These are phyloP conservation scores for Pseudochaenichthys georgianus DNA, from an alignment of 2,797 vertebrate genomes.

Conservation along the genomic window DNA sequence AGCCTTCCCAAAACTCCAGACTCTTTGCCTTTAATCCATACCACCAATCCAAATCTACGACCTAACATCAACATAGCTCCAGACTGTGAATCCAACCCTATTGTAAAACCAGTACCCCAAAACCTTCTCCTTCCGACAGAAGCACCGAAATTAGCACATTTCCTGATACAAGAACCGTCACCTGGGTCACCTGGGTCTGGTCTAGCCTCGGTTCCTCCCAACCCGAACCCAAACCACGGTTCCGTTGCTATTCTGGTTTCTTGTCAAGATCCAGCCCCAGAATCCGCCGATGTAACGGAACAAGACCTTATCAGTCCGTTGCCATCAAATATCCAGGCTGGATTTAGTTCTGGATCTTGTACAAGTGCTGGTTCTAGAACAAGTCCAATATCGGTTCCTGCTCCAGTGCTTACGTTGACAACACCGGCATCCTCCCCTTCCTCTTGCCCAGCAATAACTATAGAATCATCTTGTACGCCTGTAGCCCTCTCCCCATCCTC, in stretches of 20 bases:
- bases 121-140: not conserved
- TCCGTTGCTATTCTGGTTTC: constrained; percentile 16
- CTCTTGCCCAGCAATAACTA: constrained; percentile 66
- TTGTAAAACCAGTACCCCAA: constrained; percentile 4
- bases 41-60: constrained; percentile 14
- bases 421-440: not conserved
- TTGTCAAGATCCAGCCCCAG: constrained; percentile 14
- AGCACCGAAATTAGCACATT: not conserved
- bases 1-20: not conserved
- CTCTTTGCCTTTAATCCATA: not conserved
- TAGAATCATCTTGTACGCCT: constrained; percentile 40
- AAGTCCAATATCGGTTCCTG: not conserved
- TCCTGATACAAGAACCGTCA: constrained; percentile 40
- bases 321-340: constrained; percentile 28
- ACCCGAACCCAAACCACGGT: not conserved
- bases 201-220: not conserved
- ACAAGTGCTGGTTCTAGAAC: constrained; percentile 8
- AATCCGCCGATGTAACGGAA: constrained; percentile 5
- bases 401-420: constrained; percentile 13
- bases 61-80: not conserved
- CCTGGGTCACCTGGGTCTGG: constrained; percentile 14
- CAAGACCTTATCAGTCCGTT: constrained; percentile 22
- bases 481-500: constrained; percentile 43
- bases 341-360: constrained; percentile 10
- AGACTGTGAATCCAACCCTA: not conserved